Conservation (phyloP, 92 coral and sea anemone species). For the Palythoa grandis region DNA sequence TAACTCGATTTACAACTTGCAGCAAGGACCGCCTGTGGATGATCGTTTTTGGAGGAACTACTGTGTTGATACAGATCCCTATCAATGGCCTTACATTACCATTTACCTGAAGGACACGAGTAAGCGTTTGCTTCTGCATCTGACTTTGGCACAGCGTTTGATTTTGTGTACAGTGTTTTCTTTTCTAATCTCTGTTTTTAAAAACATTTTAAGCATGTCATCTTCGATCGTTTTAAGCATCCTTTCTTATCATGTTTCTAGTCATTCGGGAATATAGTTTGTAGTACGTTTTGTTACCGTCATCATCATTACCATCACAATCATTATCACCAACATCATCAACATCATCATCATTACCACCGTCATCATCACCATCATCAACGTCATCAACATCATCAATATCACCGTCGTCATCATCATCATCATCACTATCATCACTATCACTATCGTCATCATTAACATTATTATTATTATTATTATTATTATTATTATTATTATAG, state of each 20-base stretch:
- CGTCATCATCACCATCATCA: too few species aligned
- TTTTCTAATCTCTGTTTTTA: not conserved
- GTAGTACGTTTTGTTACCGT: too few species aligned
- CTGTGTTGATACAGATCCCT: constrained; percentile 95
- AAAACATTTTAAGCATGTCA: too few species aligned
- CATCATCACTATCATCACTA: not conserved
- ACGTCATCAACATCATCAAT: too few species aligned
- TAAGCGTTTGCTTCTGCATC: not conserved
- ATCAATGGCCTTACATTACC: constrained; percentile 94
- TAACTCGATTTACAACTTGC: not conserved
- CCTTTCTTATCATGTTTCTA: too few species aligned
- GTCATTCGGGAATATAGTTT: too few species aligned
- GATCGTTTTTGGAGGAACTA: constrained; percentile 92
- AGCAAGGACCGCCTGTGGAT: constrained; percentile 96
- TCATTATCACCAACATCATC: too few species aligned
- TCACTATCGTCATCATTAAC: not conserved
- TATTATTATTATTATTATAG: not conserved
- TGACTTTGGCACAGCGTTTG: too few species aligned
- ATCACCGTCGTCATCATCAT: too few species aligned
- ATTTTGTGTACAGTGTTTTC: not conserved
- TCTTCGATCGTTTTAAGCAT: too few species aligned
- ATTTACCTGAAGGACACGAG: constrained; percentile 69
- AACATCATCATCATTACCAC: too few species aligned
- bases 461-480: not conserved
- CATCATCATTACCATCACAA: too few species aligned